A percentile compares a stretch with the other conserved stretches of the same genome.
Evolutionary conservation across 2,888 invertebrate species (phyloP).

Genomic region (Drosophila siamana): DNA sequence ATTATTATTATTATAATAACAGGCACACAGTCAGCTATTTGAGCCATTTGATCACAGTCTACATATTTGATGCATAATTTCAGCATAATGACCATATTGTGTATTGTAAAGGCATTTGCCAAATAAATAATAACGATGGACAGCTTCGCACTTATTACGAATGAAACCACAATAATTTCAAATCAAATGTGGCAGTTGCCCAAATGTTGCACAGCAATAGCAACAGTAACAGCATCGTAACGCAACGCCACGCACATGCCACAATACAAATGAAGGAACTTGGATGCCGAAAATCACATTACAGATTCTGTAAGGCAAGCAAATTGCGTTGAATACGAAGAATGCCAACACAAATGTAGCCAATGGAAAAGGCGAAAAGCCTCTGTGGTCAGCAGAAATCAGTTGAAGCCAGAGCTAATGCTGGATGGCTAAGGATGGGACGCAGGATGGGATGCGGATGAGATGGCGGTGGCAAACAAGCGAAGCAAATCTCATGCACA

Average conservation of each 20-base stretch:
- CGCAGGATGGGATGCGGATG: background rate
- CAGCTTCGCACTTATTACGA: conserved; percentile 25
- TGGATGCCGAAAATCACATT: conserved; percentile 54
- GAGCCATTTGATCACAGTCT: background rate
- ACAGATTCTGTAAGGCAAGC: conserved; percentile 52
- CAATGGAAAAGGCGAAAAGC: conserved; percentile 43
- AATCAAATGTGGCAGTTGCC: conserved; percentile 38
- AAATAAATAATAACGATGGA: conserved; percentile 7
- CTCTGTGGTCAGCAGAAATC: conserved; percentile 65
- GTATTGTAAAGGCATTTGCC: background rate
- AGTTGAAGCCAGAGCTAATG: conserved; percentile 5
- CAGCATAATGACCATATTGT: conserved; percentile 22
- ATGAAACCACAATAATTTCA: conserved; percentile 54
- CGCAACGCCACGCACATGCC: conserved; percentile 1
- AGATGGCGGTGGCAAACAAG: conserved; percentile 28
- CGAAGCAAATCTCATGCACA: conserved; percentile 50
- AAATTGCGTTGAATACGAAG: conserved; percentile 50
- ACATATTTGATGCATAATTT: background rate
- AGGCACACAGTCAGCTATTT: background rate
- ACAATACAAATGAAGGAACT: conserved; percentile 26
- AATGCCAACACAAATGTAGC: conserved; percentile 50
- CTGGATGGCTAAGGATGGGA: background rate
- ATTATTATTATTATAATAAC: background rate
- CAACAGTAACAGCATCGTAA: no score
- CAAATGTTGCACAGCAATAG: conserved; percentile 1